Evolutionary conservation across 1,140 invertebrate genomes (phyloP).

Genomic region (Danaus plexippus): DNA sequence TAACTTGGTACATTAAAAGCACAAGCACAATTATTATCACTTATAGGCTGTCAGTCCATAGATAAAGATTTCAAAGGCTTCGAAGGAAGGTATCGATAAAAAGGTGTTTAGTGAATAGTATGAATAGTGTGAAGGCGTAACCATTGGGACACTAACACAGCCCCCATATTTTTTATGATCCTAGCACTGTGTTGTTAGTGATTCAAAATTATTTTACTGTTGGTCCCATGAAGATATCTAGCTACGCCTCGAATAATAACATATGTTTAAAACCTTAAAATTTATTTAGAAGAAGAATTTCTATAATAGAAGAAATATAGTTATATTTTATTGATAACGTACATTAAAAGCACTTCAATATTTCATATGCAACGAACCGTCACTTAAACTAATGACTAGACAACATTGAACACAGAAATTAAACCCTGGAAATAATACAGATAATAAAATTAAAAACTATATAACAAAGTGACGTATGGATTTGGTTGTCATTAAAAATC

Average conservation of each 20-base stretch:
- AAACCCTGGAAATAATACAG: no score
- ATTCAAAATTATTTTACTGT: constrained; percentile 33
- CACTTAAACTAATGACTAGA: no score
- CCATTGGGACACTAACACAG: constrained; percentile 55
- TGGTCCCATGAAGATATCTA: constrained; percentile 54
- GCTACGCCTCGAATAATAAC: constrained; percentile 57
- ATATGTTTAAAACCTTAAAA: constrained; percentile 12
- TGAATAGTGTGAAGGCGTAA: constrained; percentile 51
- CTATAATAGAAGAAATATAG: constrained; percentile 1
- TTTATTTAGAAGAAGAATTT: constrained; percentile 1
- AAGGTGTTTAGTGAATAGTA: constrained; percentile 19
- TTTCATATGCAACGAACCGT: no score
- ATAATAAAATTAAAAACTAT: no score
- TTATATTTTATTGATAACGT: no score
- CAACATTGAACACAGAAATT: no score
- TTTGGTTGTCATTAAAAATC: no score
- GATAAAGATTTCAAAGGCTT: constrained; percentile 64
- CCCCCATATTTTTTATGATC: constrained; percentile 32
- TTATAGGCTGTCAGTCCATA: constrained; percentile 68
- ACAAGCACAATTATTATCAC: constrained; percentile 69
- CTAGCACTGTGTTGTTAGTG: constrained; percentile 34
- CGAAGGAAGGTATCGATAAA: constrained; percentile 62
- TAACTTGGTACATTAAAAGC: constrained; percentile 71
- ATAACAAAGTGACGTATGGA: no score
- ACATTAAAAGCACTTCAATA: no score